These are phyloP conservation scores for Anastatus disparis DNA, from an alignment of 1,140 invertebrate genomes.

Conservation along the genomic window DNA sequence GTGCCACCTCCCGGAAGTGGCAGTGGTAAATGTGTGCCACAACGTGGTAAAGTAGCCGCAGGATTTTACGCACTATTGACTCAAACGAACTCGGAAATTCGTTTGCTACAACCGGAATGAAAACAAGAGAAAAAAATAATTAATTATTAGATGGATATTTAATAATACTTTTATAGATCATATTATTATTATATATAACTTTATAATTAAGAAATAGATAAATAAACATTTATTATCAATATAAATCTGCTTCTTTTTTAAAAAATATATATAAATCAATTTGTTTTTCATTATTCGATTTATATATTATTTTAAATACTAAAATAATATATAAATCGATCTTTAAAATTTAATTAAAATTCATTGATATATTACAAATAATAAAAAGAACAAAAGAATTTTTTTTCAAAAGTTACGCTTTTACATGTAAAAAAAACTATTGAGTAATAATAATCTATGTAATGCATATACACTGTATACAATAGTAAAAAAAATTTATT, in stretches of 20 bases:
- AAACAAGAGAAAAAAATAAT: neutral
- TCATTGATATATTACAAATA: no score
- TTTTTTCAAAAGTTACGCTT: no score
- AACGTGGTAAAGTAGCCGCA: constrained; percentile 96
- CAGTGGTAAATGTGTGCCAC: constrained; percentile 97
- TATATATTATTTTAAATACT: no score
- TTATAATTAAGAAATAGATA: neutral
- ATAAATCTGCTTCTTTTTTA: neutral
- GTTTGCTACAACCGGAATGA: constrained; percentile 76
- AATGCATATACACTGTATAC: no score
- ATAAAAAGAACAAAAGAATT: no score
- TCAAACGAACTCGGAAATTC: constrained; percentile 96
- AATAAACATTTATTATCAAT: neutral
- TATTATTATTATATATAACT: neutral
- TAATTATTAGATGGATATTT: neutral
- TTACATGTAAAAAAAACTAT: no score
- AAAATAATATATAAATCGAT: no score
- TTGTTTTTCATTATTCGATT: no score
- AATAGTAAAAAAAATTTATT: no score
- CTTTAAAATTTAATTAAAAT: no score
- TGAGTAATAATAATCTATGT: no score
- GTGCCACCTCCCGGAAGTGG: constrained; percentile 94
- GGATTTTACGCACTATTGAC: constrained; percentile 93
- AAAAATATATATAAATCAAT: neutral
- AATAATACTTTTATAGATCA: neutral